phyloP scores from a whole-genome alignment of 1,140 invertebrate species.

The Protaetia brevitarsis region DNA sequence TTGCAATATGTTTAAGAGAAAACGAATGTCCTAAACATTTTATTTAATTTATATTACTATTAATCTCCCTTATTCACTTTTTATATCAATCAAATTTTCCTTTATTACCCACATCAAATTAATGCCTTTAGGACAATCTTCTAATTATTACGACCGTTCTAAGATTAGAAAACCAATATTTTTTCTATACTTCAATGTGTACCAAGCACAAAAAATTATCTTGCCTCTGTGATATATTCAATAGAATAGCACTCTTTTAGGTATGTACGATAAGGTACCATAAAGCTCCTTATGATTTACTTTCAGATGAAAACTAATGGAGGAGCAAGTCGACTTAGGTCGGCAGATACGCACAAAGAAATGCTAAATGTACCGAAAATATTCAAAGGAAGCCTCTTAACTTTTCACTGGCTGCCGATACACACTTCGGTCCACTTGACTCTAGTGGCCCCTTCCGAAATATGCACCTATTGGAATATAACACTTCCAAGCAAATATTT shows the following conservation, averaged over 20 bases:
- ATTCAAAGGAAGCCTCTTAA: background rate
- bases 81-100: too few species aligned
- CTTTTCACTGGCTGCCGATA: background rate
- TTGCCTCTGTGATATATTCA: too few species aligned
- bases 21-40: too few species aligned
- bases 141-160: too few species aligned
- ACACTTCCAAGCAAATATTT: background rate
- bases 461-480: background rate
- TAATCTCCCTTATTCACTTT: too few species aligned
- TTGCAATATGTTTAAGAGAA: too few species aligned
- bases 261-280: background rate
- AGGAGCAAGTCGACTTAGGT: background rate
- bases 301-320: constrained; percentile 12
- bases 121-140: too few species aligned
- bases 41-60: too few species aligned
- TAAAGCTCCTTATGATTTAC: constrained; percentile 1
- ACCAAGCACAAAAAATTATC: too few species aligned
- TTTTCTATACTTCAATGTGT: too few species aligned
- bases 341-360: constrained; percentile 7
- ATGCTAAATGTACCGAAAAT: constrained; percentile 9
- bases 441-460: background rate
- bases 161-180: too few species aligned
- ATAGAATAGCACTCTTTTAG: background rate
- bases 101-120: too few species aligned
- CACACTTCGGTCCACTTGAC: constrained; percentile 5